Base-by-base conservation (phyloP, 2,113 vertebrate species). In the Peromyscus polionotus region DNA sequence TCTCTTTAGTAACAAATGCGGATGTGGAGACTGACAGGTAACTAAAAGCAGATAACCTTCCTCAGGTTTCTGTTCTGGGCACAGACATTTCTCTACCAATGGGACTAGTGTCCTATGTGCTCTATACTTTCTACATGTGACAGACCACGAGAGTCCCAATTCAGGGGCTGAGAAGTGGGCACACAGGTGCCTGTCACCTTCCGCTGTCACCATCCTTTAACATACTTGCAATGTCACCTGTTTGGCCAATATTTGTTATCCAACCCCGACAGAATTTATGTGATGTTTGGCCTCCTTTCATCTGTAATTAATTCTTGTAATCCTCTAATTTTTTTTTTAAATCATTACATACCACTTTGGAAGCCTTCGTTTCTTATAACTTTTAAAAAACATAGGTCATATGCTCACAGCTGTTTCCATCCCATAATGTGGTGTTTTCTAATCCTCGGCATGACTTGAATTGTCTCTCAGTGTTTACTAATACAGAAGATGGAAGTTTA, bases 241-340 rank as follows among this genome's bases (percentile, higher is more conserved):
- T 36, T 79, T 80, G 39, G 65, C 89, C 68, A 83, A 45, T 48
- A 87, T 3, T 54, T 28, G 70, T 54, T 45, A 80, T 45, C 36
- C 31, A 85, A 17, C 42, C 75, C 61, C 48, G 33, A 92, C 28
- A 67, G 3, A 67, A 59, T 51, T 65, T 75, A 5, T 63, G 84
- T 39, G 4, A 57, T 54, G 61, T 87, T 84, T 83, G 17, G 59
- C 45, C 81, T 90, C 7, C 1, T 83, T 87, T 85, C 77, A 14
- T 88, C 85, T 20, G 61, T 45, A 80, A 88, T 91, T 91, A 77
- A 88, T 75, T 86, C 36, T 81, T 3, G 92, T 88, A 85, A 63
- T 22, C 28, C 31, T 22, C 22, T 5, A 28, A 42, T 42, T 11
- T 51, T 42, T 11, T 51, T 51, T 51, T 63, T 45, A 54, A 57